Conservation (phyloP, 1,140 invertebrate genomes). For the Gonioctena quinquepunctata region DNA sequence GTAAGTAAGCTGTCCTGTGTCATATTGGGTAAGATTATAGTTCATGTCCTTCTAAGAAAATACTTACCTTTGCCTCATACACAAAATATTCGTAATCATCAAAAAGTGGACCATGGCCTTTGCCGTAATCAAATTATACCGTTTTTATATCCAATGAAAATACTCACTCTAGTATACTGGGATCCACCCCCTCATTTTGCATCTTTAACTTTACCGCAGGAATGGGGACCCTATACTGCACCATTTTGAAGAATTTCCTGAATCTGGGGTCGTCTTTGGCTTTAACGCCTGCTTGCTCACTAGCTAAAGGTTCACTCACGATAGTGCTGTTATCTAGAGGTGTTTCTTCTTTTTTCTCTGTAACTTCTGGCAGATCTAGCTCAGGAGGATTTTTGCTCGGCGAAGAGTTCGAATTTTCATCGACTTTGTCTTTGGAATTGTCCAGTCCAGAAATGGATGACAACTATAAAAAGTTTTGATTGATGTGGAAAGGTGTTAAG, state of each 20-base stretch:
- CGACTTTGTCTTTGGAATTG: neutral
- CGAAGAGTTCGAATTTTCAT: neutral
- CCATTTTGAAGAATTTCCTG: slow-evolving; percentile 84
- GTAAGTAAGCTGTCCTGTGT: too few species aligned
- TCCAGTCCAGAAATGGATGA: slow-evolving; percentile 69
- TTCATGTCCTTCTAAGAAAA: too few species aligned
- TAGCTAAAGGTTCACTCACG: slow-evolving; percentile 16
- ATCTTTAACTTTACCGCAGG: slow-evolving; percentile 83
- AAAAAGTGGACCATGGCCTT: too few species aligned
- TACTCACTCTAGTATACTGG: slow-evolving; percentile 75
- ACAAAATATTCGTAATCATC: too few species aligned
- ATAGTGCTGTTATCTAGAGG: slow-evolving; percentile 27
- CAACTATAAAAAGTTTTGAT: slow-evolving; percentile 58
- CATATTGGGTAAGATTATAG: too few species aligned
- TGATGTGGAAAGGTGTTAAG: too few species aligned
- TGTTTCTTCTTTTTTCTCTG: slow-evolving; percentile 31
- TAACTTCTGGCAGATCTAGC: slow-evolving; percentile 37
- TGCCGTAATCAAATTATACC: too few species aligned
- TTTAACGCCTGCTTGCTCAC: slow-evolving; percentile 30
- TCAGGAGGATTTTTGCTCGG: neutral
- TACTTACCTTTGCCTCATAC: too few species aligned
- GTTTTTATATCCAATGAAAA: too few species aligned
- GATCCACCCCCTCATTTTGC: slow-evolving; percentile 77
- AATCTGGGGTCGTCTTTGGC: slow-evolving; percentile 66
- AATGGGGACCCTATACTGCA: slow-evolving; percentile 81